Base-by-base conservation (phyloP, 2,797 vertebrate species). In the Sternotherus odoratus region DNA sequence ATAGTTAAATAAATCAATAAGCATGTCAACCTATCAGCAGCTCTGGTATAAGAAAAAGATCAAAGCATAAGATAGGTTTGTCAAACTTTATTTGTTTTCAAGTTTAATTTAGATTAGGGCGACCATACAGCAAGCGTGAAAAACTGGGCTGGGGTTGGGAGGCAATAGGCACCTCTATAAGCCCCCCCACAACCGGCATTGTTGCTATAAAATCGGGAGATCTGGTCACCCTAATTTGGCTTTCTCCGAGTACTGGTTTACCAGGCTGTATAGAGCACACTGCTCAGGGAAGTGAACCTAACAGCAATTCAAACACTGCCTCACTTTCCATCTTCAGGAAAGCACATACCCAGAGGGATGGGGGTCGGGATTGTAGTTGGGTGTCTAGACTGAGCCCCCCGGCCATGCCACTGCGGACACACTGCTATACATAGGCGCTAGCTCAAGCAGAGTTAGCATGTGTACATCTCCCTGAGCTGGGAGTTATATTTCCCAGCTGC, bases 11-110 rank as follows among this genome's bases (percentile, higher is more conserved):
- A 72, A 23, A 24, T 26, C 13, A 74, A 48, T 28, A 95, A 92
- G 89, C 94, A 95, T 91, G 95, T 97, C 95, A 93, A 89, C 86
- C 92, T 93, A 96, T 95, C 96, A 91, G 96, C 96, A 97, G 95
- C 91, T 93, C 82, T 91, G 91, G 94, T 91, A 81, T 72, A 93
- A 93, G 92, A 60, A 74, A 94, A 93, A 94, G 95, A 97, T 96
- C 94, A 96, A 96, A 96, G 93, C 88, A 91, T 74, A 85, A 87
- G 63, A 77, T 51, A 91, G 92, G 91, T 90, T 83, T 63, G 23
- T 83, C 92, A 91, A 95, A 82, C 89, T 86, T 93, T 90, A 88
- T 91, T 95, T 96, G 95, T 94, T 95, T 97, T 60, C 57, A 33
- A 33, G 30, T 60, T 86, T 95, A 89, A 96, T 96, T 95, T 93